These are phyloP conservation scores for Hymenochirus boettgeri DNA, from an alignment of 2,113 vertebrate species.

Conservation along the genomic window DNA sequence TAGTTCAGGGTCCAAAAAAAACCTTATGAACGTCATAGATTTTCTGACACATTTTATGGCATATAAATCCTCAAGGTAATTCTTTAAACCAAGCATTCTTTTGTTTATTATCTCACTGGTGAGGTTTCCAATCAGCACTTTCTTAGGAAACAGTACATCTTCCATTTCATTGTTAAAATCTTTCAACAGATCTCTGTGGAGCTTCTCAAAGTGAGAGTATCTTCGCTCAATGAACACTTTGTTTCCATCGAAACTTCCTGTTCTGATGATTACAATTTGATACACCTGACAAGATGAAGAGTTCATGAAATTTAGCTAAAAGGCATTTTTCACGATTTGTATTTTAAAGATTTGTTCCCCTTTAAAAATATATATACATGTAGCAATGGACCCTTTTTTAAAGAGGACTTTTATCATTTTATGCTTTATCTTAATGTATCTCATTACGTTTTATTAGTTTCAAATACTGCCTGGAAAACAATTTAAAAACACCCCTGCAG, in stretches of 20 bases:
- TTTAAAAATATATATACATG: no score
- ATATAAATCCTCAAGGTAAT: constrained; percentile 76
- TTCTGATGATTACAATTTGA: constrained; percentile 79
- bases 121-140: constrained; percentile 76
- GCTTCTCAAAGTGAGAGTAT: constrained; percentile 78
- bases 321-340: no score
- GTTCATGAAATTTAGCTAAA: background rate
- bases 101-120: constrained; percentile 68
- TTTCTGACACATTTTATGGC: constrained; percentile 64
- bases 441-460: no score
- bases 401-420: no score
- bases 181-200: constrained; percentile 73
- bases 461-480: no score
- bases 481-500: no score
- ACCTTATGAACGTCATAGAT: constrained; percentile 64
- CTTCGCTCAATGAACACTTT: constrained; percentile 76
- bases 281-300: constrained; percentile 65
- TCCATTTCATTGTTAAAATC: constrained; percentile 83
- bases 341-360: no score
- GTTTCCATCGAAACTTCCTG: constrained; percentile 80
- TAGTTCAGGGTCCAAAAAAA: constrained; percentile 77
- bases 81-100: constrained; percentile 74
- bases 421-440: no score
- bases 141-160: constrained; percentile 76
- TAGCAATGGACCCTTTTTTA: no score